These are phyloP conservation scores for Eurypyga helias DNA, from an alignment of 2,113 vertebrate genomes.

Conservation along the genomic window DNA sequence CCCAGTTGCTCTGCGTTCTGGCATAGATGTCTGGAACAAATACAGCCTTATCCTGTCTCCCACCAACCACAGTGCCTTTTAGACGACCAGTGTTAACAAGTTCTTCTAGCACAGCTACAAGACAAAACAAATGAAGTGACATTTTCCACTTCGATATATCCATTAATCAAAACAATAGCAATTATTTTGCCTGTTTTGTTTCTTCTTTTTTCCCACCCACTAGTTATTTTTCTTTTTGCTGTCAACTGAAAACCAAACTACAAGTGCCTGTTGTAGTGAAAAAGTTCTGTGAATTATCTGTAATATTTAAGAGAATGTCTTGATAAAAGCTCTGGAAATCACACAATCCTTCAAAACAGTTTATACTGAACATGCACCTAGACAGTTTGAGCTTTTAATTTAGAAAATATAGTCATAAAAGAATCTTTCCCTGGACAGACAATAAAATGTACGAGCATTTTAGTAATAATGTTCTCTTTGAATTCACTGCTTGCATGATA, in stretches of 20 bases:
- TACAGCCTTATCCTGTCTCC: conserved; percentile 92
- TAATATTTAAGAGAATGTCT: neutral
- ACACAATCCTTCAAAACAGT: neutral
- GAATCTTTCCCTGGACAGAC: neutral
- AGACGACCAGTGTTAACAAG: conserved; percentile 89
- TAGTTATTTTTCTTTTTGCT: neutral
- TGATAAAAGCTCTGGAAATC: neutral
- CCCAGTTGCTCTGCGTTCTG: conserved; percentile 93
- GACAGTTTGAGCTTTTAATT: neutral
- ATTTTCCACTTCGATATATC: neutral
- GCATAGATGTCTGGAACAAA: conserved; percentile 96
- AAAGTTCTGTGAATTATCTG: neutral
- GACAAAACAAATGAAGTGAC: conserved; percentile 7
- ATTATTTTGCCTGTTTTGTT: neutral
- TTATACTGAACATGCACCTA: neutral
- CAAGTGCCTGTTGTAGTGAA: neutral
- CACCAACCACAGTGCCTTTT: conserved; percentile 89
- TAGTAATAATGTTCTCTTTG: neutral
- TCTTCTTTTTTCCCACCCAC: neutral
- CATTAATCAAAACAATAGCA: neutral
- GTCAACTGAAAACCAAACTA: neutral
- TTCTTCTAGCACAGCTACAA: conserved; percentile 91
- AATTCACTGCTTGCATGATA: neutral
- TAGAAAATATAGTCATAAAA: neutral
- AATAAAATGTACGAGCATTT: neutral